phyloP scores from a whole-genome alignment of 30 jellyfish, hydroid and myxozoan genomes.

The Aurelia aurita complex sp. Pacific region DNA sequence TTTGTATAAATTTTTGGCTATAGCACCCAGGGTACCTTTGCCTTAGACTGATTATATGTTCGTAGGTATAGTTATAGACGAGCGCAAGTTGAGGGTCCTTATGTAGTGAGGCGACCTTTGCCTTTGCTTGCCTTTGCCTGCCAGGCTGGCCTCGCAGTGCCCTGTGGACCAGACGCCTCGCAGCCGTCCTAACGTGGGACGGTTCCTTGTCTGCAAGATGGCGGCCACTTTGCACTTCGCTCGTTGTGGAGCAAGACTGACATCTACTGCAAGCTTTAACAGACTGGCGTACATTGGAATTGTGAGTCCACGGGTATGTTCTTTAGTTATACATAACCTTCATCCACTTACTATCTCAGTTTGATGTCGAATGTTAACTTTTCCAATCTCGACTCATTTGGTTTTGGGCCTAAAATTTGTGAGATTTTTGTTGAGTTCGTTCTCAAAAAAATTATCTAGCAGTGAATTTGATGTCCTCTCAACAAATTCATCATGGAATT shows the following conservation, averaged over 20 bases:
- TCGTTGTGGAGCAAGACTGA: constrained; percentile 15
- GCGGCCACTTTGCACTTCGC: constrained; percentile 18
- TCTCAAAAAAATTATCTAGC: background rate
- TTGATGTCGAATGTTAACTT: background rate
- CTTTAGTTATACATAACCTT: background rate
- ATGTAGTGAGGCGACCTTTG: too few species aligned
- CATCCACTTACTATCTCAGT: background rate
- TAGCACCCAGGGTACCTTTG: too few species aligned
- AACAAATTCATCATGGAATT: too few species aligned
- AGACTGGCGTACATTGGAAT: background rate
- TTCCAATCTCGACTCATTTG: background rate
- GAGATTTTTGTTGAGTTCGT: too few species aligned
- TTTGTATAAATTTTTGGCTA: too few species aligned
- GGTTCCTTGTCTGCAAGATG: background rate
- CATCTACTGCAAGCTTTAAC: background rate
- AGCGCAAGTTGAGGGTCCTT: too few species aligned
- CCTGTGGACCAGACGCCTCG: background rate
- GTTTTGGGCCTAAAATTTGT: background rate
- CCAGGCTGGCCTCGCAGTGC: background rate
- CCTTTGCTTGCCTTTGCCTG: background rate
- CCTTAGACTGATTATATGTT: too few species aligned
- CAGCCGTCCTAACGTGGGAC: background rate
- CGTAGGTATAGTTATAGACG: too few species aligned
- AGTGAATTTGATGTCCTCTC: too few species aligned
- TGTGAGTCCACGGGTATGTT: constrained; percentile 7